These are phyloP conservation scores for Platysternon megacephalum DNA, from an alignment of 2,113 vertebrate species.

Conservation along the genomic window DNA sequence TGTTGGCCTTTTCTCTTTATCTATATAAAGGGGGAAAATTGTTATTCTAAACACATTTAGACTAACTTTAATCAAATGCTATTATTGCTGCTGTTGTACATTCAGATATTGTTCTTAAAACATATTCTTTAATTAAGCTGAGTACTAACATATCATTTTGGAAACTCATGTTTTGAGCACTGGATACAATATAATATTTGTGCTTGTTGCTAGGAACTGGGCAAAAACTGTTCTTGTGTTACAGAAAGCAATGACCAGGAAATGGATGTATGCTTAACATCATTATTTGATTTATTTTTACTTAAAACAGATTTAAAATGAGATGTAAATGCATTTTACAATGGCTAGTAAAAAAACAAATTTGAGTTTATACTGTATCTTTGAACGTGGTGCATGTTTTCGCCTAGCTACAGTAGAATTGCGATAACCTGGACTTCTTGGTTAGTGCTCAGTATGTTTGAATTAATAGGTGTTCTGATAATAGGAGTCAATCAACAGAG, in stretches of 20 bases:
- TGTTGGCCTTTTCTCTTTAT: background rate
- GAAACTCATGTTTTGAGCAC: background rate
- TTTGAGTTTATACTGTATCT: background rate
- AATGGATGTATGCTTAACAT: slow-evolving; percentile 11
- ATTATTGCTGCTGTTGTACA: slow-evolving; percentile 15
- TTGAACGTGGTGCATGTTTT: background rate
- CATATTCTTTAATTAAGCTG: slow-evolving; percentile 49
- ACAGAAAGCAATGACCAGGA: slow-evolving; percentile 43
- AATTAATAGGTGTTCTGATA: background rate
- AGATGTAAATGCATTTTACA: background rate
- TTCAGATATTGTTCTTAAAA: slow-evolving; percentile 54
- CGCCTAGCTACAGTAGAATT: background rate
- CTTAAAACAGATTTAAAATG: background rate
- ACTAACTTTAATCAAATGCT: background rate
- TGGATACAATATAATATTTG: slow-evolving; percentile 61
- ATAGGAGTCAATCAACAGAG: background rate
- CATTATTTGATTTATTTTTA: slow-evolving; percentile 27
- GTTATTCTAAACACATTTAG: background rate
- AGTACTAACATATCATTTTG: slow-evolving; percentile 50
- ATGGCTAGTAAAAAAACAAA: background rate
- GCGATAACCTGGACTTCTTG: background rate
- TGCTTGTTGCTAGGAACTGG: slow-evolving; percentile 71
- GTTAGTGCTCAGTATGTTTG: background rate
- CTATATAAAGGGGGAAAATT: background rate
- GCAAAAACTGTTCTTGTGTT: slow-evolving; percentile 24